These are phyloP conservation scores for Epizoanthus illoricatus DNA, from an alignment of 92 coral and sea anemone genomes.

Conservation along the genomic window DNA sequence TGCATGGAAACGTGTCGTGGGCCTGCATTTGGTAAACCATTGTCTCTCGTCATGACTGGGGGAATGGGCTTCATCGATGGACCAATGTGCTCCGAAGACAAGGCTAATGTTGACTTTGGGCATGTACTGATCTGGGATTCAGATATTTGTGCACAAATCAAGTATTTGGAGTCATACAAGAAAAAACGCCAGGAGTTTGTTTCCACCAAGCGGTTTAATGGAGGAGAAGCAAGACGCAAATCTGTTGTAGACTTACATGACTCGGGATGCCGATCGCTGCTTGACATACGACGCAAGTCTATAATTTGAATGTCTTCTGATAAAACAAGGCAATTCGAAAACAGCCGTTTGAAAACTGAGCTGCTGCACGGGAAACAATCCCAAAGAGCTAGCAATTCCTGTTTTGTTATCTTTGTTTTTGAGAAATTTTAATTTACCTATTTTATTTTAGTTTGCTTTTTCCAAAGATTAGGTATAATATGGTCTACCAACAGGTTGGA, in stretches of 20 bases:
- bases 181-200: constrained; percentile 64
- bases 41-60: constrained; percentile 84
- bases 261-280: not conserved
- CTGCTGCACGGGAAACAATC: no score
- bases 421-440: no score
- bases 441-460: no score
- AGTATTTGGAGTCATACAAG: constrained; percentile 66
- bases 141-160: constrained; percentile 74
- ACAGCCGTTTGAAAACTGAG: no score
- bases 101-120: constrained; percentile 72
- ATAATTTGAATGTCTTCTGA: not conserved
- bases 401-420: no score
- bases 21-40: constrained; percentile 58
- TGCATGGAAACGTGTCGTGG: constrained; percentile 77
- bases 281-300: constrained; percentile 24
- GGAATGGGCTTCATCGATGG: constrained; percentile 94
- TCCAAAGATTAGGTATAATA: no score
- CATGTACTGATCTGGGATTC: constrained; percentile 94
- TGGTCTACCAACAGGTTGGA: no score
- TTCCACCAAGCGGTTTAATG: not conserved
- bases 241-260: not conserved
- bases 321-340: not conserved
- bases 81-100: constrained; percentile 57
- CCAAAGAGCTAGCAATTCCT: no score
- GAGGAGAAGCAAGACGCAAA: not conserved